phyloP scores from a whole-genome alignment of 2,113 vertebrate genomes.

The Semnornis frantzii region DNA sequence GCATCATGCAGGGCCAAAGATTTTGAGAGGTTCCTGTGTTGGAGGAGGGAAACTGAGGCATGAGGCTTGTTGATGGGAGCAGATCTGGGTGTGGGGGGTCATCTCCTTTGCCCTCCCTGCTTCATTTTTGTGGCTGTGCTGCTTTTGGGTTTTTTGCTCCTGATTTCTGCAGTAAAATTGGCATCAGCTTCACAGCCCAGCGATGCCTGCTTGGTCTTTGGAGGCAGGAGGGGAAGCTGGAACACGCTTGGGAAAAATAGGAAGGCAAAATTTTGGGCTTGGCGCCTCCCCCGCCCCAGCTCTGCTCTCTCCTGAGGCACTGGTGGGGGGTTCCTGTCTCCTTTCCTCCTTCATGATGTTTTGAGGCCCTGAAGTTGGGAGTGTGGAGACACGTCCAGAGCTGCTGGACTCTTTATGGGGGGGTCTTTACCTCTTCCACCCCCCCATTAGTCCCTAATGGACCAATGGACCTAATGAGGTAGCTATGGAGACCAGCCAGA shows the following conservation, averaged over 20 bases:
- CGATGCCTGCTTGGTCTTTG: neutral
- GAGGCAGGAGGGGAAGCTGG: neutral
- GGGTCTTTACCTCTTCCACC: neutral
- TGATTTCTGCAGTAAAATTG: neutral
- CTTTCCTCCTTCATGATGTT: neutral
- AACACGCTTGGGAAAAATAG: neutral
- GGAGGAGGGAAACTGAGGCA: neutral
- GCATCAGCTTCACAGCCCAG: neutral
- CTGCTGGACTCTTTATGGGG: neutral
- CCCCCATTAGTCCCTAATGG: neutral
- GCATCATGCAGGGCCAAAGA: neutral
- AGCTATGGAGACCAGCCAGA: neutral
- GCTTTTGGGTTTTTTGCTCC: neutral
- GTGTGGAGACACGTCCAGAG: neutral
- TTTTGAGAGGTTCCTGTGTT: fast-evolving
- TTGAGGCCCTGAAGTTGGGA: neutral
- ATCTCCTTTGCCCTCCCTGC: fast-evolving
- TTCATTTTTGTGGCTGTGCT: neutral
- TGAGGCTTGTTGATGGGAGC: neutral
- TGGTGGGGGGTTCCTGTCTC: neutral
- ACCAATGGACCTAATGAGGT: neutral
- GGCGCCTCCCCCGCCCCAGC: neutral
- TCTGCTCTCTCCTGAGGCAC: neutral
- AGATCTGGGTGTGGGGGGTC: neutral
- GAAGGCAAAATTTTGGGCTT: neutral